Conservation (phyloP, 37 sponge, comb jelly and placozoan genomes). For the Agelas oroides region DNA sequence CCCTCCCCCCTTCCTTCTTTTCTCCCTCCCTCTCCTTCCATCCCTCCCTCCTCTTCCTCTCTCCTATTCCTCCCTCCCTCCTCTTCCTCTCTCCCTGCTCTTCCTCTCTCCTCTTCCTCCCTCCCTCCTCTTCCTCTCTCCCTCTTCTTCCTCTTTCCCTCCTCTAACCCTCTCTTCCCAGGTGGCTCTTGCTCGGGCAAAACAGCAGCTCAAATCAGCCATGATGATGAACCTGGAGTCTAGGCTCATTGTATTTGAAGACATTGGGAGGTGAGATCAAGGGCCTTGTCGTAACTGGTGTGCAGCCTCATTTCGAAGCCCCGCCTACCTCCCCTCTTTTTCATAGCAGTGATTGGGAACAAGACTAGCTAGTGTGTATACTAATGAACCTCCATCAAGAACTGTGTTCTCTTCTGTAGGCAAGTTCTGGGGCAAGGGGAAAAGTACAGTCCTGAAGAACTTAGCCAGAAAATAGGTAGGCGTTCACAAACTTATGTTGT, state of each 20-base stretch:
- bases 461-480: slow-evolving; percentile 77
- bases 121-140: neutral
- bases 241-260: slow-evolving; percentile 85
- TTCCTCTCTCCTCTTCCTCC: no score
- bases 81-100: no score
- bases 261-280: slow-evolving; percentile 82
- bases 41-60: no score
- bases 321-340: neutral
- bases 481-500: neutral
- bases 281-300: no score
- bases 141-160: neutral
- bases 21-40: no score
- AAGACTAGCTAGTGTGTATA: no score
- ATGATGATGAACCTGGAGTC: slow-evolving; percentile 99
- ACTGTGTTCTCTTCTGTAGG: slow-evolving; percentile 7
- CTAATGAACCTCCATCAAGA: neutral
- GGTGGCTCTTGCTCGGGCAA: slow-evolving; percentile 84
- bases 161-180: slow-evolving; percentile 15
- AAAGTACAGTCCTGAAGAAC: slow-evolving; percentile 56
- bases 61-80: no score
- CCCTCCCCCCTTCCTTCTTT: neutral
- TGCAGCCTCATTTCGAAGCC: no score
- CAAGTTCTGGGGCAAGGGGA: slow-evolving; percentile 59
- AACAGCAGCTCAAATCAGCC: slow-evolving; percentile 89
- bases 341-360: neutral